Evolutionary conservation across 2,113 vertebrate species (phyloP), one percentile per base, ranked within the genome.

Genomic region (Mormyrus iriodes): DNA sequence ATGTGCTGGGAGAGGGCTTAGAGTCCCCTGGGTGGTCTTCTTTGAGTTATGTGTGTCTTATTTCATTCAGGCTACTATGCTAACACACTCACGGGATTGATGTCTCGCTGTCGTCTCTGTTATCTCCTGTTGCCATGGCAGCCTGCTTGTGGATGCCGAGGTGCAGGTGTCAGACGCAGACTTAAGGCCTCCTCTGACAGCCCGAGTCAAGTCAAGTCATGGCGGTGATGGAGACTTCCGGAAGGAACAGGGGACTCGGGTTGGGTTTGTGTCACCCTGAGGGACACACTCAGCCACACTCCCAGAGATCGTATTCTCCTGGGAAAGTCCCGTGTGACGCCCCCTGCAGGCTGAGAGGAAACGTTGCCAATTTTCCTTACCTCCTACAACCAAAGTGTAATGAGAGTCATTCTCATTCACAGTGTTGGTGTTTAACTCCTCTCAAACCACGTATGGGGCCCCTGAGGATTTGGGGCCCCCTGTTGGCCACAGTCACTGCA

Each of bases 271-370:
- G 73, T 79, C 73, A 79, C 39, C 15, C 13, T 79, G 73, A 39
- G 39, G 73, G 73, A 79, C 5, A 17, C 73, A 39, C 73, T 79
- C 35, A 79, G 73, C 73, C 73, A 17, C 39, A 84, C 10, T 3
- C 51, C 53, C 79, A 88, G 42, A 89, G 42, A 79, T 89, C 55
- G 42, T 55, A 89, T 85, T 82, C 58, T 52, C 12, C 35, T 17
- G 79, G 52, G 35, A 79, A 79, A 79, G 35, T 79, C 4, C 88
- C 39, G 27, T 61, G 44, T 4, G 73, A 58, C 0, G 51, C 44
- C 73, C 51, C 27, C 44, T 79, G 73, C 46, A 79, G 31, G 73
- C 35, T 0, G 5, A 42, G 35, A 42, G 35, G 73, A 79, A 42
- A 79, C 1, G 17, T 13, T 42, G 73, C 4, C 73, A 39, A 79